Evolutionary conservation across 2,797 vertebrate genomes (phyloP), one percentile per base, ranked within the genome.

Genomic region (Phataginus tricuspis): DNA sequence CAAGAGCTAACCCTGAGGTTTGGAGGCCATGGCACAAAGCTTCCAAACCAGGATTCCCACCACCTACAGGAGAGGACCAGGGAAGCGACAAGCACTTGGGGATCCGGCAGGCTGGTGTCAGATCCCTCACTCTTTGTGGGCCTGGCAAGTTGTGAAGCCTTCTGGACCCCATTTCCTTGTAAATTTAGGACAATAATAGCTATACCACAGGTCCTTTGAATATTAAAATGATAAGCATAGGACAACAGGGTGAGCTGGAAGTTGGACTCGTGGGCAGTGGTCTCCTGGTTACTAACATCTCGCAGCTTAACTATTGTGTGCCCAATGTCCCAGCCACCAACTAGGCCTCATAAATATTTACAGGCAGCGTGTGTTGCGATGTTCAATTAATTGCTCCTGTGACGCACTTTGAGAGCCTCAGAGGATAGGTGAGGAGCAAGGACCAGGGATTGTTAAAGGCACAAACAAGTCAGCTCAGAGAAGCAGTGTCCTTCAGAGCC

Each of bases 311-410:
- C 79, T 57, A 12, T 55, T n/a, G 53, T 42, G 49, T 21, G 75
- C 80, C 95, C 14, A 0, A 4, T 6, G 23, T 83, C 89, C 71
- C 96, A 55, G 66, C 93, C 93, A 51, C 86, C 42, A 87, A 2
- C 7, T 1, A 37, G 79, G 59, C 75, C 91, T 95, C 72, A 93
- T 93, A 98, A 98, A 98, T 98, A 98, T 98, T 98, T 98, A 97
- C 93, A 66, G 25, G 63, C 0, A 0, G 45, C 0, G 0, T 68
- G 86, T 55, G 96, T 96, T 94, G 92, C 53, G 96, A 97, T 97
- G 97, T 78, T 96, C 94, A 90, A 39, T 86, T 98, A 98, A 98
- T 93, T 68, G 95, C 92, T 49, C 42, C 86, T 85, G 34, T 79
- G 98, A 97, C 97, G 98, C 88, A 84, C 83, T 77, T 49, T 0